Base-by-base conservation (phyloP, 2,113 vertebrate species). In the Accipiter virgatus region DNA sequence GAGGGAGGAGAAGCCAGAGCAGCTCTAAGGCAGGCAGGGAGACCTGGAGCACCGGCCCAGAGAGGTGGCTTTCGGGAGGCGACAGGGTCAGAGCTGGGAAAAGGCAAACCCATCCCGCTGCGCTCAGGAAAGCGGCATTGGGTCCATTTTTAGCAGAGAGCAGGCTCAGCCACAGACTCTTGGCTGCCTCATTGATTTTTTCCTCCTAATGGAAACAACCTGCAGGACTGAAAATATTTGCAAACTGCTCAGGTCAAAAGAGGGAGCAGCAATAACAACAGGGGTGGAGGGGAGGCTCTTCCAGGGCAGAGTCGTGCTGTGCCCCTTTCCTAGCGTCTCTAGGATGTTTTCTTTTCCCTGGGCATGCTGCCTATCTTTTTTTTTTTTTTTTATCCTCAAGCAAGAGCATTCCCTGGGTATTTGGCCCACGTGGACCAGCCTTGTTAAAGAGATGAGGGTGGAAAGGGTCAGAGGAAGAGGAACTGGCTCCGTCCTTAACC, bases 161-260 rank as follows among this genome's bases (percentile, higher is more conserved):
- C 93, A 71, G 73, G 61, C 95, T 91, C 81, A 72, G 92, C 95
- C 93, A 75, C 95, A 91, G 93, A 78, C 81, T 87, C 95, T 90
- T 95, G 96, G 96, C 96, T 96, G 93, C 79, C 81, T 95, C 96
- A 96, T 96, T 94, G 96, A 96, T 97, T 97, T 97, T 91, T 92
- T 93, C 65, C 87, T 93, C 78, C 81, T 97, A 95, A 97, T 97
- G 96, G 96, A 96, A 97, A 96, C 95, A 96, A 97, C 92, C 93
- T 95, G 96, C 96, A 93, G 96, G 92, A 95, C 95, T 90, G 95
- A 95, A 97, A 96, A 96, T 96, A 96, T 97, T 96, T 97, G 96
- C 95, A 96, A 96, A 93, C 93, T 63, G 88, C 88, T 94, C 84
- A 66, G 96, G 92, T 96, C 96, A 96, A 82, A 90, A 87, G 94